Evolutionary conservation across 2,888 invertebrate species (phyloP).

Genomic region (Oligia latruncula): DNA sequence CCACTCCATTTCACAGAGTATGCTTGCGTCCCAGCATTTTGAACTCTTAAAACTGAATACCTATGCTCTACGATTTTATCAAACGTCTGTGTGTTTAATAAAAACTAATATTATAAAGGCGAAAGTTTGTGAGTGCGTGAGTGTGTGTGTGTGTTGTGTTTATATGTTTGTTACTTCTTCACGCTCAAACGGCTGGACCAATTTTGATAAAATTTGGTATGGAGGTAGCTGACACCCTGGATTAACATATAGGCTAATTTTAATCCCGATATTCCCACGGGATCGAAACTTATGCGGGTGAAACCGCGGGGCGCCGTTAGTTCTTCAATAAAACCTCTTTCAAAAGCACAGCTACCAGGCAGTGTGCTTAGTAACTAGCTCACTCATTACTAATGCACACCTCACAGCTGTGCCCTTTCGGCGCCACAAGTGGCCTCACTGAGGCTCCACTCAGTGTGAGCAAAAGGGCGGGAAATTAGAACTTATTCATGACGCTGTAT

Average conservation of each 20-base stretch:
- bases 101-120: not conserved
- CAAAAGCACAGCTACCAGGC: not conserved
- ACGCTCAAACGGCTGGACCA: too few species aligned
- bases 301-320: too few species aligned
- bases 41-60: not conserved
- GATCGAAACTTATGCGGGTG: too few species aligned
- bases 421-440: conserved; percentile 34
- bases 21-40: too few species aligned
- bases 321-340: not conserved
- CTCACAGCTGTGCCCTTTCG: conserved; percentile 13
- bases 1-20: not conserved
- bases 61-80: not conserved
- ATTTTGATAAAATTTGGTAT: too few species aligned
- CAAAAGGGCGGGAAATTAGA: not conserved
- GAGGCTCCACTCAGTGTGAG: not conserved
- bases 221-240: too few species aligned
- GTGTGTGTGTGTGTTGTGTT: too few species aligned
- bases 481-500: not conserved
- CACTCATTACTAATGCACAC: conserved; percentile 27
- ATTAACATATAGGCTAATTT: too few species aligned
- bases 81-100: not conserved
- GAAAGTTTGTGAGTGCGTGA: too few species aligned
- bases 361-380: not conserved
- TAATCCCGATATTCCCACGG: too few species aligned
- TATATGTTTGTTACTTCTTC: too few species aligned